Conservation (phyloP, 2,113 vertebrate genomes). For the Sardina pilchardus region DNA sequence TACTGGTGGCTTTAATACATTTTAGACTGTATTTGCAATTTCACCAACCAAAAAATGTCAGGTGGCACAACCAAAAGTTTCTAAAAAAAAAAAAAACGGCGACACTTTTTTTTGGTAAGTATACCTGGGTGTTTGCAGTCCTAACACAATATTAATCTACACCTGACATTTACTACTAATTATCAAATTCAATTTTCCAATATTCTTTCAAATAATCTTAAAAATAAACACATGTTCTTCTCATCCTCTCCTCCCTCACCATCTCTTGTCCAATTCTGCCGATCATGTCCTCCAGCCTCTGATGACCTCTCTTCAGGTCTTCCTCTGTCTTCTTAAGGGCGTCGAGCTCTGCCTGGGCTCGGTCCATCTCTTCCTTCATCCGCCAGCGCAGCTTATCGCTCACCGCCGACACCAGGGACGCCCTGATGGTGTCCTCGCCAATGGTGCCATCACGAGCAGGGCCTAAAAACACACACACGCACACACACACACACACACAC, state of each 20-base stretch:
- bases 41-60: no score
- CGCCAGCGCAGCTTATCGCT: slow-evolving; percentile 96
- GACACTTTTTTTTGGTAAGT: no score
- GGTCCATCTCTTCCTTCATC: slow-evolving; percentile 99
- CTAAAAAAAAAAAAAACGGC: no score
- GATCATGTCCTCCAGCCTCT: slow-evolving; percentile 96
- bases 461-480: slow-evolving; percentile 65
- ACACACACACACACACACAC: slow-evolving; percentile 57
- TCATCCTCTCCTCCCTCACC: slow-evolving; percentile 71
- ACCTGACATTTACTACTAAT: no score
- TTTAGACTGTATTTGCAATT: no score
- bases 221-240: not conserved
- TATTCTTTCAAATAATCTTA: no score
- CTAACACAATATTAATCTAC: no score
- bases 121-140: no score
- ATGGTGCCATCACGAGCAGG: slow-evolving; percentile 90
- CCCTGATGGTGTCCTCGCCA: slow-evolving; percentile 95
- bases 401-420: slow-evolving; percentile 94
- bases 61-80: no score
- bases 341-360: slow-evolving; percentile 94
- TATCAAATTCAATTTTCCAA: no score
- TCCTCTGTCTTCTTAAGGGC: slow-evolving; percentile 95
- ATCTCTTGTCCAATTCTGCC: slow-evolving; percentile 94
- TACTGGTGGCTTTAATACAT: no score
- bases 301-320: slow-evolving; percentile 94